Base-by-base conservation (phyloP, 2,888 invertebrate genomes). In the Mechanitis messenoides region DNA sequence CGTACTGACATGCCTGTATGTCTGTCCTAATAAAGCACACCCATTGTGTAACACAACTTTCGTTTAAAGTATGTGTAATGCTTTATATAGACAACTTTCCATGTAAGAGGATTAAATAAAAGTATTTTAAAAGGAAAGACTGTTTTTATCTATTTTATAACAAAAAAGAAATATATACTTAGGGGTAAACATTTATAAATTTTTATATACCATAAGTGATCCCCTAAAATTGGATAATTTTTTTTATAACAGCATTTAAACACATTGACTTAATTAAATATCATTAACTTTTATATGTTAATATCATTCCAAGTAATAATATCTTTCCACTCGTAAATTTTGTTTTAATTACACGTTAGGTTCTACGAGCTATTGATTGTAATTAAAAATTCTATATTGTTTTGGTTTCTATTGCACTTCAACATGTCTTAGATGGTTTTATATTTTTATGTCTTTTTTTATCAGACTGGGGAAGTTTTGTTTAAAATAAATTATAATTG, bases 21-120 rank as follows among this genome's bases (percentile, higher is more conserved):
- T 60, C 55, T 47, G 59, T 55, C 31, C 50, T 50, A 50, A 59
- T 58, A 58, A 53, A 58, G 58, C 58, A 53, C 58, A 20, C 59
- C 50, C 50, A 50, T 50, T 50, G 50, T 50, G 50, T 31, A n/a
- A 31, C 9, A 9, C 31, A 31, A 50, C 50, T 9, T 50, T 31
- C 31, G 11, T 11, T 31, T 50, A 50, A 50, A 31, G 31, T 50
- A 50, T 50, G 31, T 50, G 50, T 31, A 50, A 50, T 50, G 7
- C 50, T 31, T 31, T 50, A 31, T 5, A 42, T 11, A 42, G 42
- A 42, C 42, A 6, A 47, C 9, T 50, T 31, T 31, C 4, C 31
- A 7, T 50, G 31, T 31, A 31, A 31, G 50, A 31, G 50, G 31
- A 31, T 42, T 50, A 50, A 31, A 31, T 47, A n/a, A n/a, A 4